Evolutionary conservation across 2,888 invertebrate species (phyloP).

Genomic region (Drosophila lutescens): DNA sequence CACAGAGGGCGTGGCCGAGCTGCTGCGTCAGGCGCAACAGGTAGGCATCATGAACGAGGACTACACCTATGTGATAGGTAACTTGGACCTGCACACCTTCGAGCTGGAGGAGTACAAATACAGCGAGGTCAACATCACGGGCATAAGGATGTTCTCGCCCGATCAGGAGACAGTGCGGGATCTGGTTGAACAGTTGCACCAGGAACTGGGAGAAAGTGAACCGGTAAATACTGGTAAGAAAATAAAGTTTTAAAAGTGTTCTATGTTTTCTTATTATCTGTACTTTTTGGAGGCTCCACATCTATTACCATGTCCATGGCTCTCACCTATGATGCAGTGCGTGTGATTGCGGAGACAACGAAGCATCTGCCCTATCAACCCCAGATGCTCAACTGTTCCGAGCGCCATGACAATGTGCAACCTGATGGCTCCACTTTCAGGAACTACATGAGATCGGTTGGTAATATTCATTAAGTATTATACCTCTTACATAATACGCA

Average conservation of each 20-base stretch:
- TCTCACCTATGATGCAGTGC: slow-evolving; percentile 93
- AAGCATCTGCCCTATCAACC: slow-evolving; percentile 86
- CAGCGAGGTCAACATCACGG: slow-evolving; percentile 93
- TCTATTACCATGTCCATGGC: slow-evolving; percentile 88
- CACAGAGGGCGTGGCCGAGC: slow-evolving; percentile 86
- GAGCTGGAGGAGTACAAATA: slow-evolving; percentile 91
- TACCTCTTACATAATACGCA: fast-evolving
- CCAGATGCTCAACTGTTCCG: slow-evolving; percentile 86
- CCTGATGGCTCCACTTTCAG: slow-evolving; percentile 91
- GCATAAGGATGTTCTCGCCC: slow-evolving; percentile 88
- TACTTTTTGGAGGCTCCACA: slow-evolving; percentile 70
- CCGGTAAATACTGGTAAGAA: slow-evolving; percentile 21
- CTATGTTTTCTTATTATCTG: too few species aligned
- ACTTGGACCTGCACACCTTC: slow-evolving; percentile 88
- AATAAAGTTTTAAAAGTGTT: too few species aligned
- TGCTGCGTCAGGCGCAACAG: slow-evolving; percentile 92
- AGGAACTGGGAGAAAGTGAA: slow-evolving; percentile 58
- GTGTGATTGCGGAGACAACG: slow-evolving; percentile 91
- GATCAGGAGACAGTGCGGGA: slow-evolving; percentile 85
- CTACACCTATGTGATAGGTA: slow-evolving; percentile 92
- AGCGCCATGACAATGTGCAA: slow-evolving; percentile 87
- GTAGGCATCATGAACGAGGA: slow-evolving; percentile 98
- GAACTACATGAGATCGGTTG: slow-evolving; percentile 88
- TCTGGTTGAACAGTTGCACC: slow-evolving; percentile 63
- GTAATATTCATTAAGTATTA: not conserved